Base-by-base conservation (phyloP, 2,113 vertebrate genomes). In the Melanerpes formicivorus region DNA sequence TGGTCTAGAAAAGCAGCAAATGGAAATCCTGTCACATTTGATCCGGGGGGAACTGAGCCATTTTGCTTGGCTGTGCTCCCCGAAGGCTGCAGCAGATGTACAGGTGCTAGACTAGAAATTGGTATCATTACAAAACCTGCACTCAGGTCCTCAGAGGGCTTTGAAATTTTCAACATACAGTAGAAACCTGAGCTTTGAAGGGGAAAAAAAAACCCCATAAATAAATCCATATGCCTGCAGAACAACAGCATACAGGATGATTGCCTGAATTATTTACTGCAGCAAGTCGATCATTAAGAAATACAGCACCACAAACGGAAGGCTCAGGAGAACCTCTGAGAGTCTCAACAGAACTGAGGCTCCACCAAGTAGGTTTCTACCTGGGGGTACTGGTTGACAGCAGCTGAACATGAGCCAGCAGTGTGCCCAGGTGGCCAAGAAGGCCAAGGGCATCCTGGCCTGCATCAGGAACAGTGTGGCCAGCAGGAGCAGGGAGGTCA, bases 211-310 rank as follows among this genome's bases (percentile, higher is more conserved):
- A 48, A 48, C 19, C 6, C 7, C 17, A 48, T 17, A 52, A 52
- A 52, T 52, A 93, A 96, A 95, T 97, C 91, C 75, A 91, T 96
- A 88, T 93, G 93, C 87, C 69, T 2, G 1, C 77, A 96, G 86
- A 97, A 95, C 79, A 96, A 96, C 95, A 80, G 84, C 93, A 80
- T 92, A 84, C 93, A 91, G 94, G 87, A 90, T 95, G 84, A 95
- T 95, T 95, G 95, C 76, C 73, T 97, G 95, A 97, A 96, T 96
- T 96, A 96, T 96, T 96, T 95, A 96, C 95, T 94, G 91, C 86
- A 91, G 83, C 88, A 95, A 96, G 93, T 76, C 9, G 69, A 93
- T 95, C 94, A 92, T 97, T 93, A 93, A 92, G 90, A 95, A 96
- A 90, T 70, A 77, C 34, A 86, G 55, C 48, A 87, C 50, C 79